These are phyloP conservation scores for Drosophila bocki DNA, from an alignment of 1,140 invertebrate genomes.

Conservation along the genomic window DNA sequence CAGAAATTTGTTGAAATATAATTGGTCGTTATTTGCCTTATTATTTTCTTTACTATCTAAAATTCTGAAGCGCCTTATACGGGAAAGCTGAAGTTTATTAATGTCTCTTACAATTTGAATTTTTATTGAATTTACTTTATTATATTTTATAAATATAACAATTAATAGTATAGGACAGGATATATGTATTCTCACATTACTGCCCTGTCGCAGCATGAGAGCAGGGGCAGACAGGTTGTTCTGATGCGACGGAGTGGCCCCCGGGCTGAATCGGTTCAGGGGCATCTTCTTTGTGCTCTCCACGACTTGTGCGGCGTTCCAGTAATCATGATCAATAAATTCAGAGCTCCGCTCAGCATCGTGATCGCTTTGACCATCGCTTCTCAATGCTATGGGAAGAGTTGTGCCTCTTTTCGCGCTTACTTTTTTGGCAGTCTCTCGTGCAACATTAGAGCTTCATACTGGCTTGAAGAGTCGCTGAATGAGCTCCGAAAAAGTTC, in stretches of 20 bases:
- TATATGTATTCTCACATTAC: neutral
- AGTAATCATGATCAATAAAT: constrained; percentile 82
- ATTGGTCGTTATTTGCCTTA: neutral
- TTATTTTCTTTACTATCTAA: neutral
- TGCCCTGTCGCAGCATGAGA: constrained; percentile 11
- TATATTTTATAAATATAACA: too few species aligned
- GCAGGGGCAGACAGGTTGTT: constrained; percentile 42
- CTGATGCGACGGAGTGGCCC: constrained; percentile 6
- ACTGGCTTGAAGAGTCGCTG: constrained; percentile 8
- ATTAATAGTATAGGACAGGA: neutral
- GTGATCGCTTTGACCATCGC: constrained; percentile 70
- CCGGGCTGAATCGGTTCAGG: constrained; percentile 2
- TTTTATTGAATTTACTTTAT: too few species aligned
- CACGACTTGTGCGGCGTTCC: constrained; percentile 73
- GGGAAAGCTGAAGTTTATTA: too few species aligned
- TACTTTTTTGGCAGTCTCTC: constrained; percentile 51
- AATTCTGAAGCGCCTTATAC: neutral
- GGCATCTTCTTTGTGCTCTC: constrained; percentile 54
- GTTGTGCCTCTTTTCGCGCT: constrained; percentile 33
- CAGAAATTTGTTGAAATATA: neutral
- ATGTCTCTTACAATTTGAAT: too few species aligned
- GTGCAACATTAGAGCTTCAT: constrained; percentile 63
- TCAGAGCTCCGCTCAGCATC: constrained; percentile 48
- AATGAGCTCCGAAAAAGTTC: constrained; percentile 32
- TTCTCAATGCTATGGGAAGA: constrained; percentile 68